These are phyloP conservation scores for Monomorium pharaonis DNA, from an alignment of 1,140 invertebrate genomes.

Conservation along the genomic window DNA sequence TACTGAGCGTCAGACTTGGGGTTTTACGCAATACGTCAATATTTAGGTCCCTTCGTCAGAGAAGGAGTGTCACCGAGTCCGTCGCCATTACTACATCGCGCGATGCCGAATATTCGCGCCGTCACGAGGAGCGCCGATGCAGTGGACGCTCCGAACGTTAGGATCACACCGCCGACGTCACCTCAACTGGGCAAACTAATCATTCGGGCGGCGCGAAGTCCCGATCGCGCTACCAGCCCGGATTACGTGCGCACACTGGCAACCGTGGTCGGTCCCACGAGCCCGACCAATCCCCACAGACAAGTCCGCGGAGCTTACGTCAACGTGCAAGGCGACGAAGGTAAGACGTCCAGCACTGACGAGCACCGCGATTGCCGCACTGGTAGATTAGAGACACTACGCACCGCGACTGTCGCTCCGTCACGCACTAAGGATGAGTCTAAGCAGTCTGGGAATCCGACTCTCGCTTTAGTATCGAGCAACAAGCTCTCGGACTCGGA, in stretches of 20 bases:
- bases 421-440: constrained; percentile 50
- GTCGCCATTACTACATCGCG: constrained; percentile 83
- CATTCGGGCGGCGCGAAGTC: constrained; percentile 86
- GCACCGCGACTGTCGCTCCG: constrained; percentile 45
- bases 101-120: constrained; percentile 80
- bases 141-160: constrained; percentile 79
- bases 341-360: constrained; percentile 85
- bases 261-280: constrained; percentile 87
- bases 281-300: constrained; percentile 79
- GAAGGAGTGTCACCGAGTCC: constrained; percentile 80
- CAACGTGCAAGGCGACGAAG: constrained; percentile 89
- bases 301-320: constrained; percentile 88
- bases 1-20: neutral
- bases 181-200: constrained; percentile 87
- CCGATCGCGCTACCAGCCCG: constrained; percentile 85
- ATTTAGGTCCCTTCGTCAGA: constrained; percentile 82
- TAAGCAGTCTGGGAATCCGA: neutral
- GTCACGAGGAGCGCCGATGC: constrained; percentile 79
- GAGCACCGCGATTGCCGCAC: constrained; percentile 75
- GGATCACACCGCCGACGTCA: constrained; percentile 70
- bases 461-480: constrained; percentile 25
- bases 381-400: constrained; percentile 77
- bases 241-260: constrained; percentile 88
- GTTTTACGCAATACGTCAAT: neutral
- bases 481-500: constrained; percentile 46